Evolutionary conservation across 2,888 invertebrate genomes (phyloP), one percentile per base, ranked within the genome.

Genomic region (Mythimna loreyi): DNA sequence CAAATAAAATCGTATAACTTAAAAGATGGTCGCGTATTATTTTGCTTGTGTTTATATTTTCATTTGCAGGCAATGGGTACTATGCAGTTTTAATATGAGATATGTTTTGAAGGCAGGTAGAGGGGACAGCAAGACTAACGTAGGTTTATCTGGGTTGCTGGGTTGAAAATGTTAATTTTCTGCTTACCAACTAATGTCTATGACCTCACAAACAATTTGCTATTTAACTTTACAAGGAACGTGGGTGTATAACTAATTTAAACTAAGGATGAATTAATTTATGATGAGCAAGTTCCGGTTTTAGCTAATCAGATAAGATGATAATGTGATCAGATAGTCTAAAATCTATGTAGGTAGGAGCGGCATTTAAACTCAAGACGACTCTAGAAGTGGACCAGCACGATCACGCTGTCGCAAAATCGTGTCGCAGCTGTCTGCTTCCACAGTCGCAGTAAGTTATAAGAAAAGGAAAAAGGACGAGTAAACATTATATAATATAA

Each of bases 1-100:
- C 53, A 61, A 75, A 78, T 78, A 81, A 85, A 81, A 81, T 73
- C 59, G 30, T 64, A 67, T 61, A 75, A 73, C 56, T 72, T 71
- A 74, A 68, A 75, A 73, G 36, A 76, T 28, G 72, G 67, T 68
- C 64, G 61, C 21, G 45, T 67, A 61, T 61, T 61, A 61, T 67
- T 70, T 70, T 56, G 9, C 11, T 19, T n/a, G 21, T 53, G 19
- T 58, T 67, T 65, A 62, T 40, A 33, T 52, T 53, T 61, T 25
- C 16, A 33, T 40, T 53, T 55, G 5, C 30, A 21, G 55, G 5
- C 30, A 21, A 4, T 11, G 16, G 58, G 62, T 59, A 28, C 36
- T 49, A n/a, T 60, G 43, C 13, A 21, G 19, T 36, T 23, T 19
- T 6, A n/a, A 19, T n/a, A 16, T 36, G n/a, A 59, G 9, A 5